Percentiles rank a stretch among this genome's conserved stretches.
These are phyloP conservation scores for Salvelinus alpinus DNA, from an alignment of 2,113 vertebrate species.

Conservation along the genomic window DNA sequence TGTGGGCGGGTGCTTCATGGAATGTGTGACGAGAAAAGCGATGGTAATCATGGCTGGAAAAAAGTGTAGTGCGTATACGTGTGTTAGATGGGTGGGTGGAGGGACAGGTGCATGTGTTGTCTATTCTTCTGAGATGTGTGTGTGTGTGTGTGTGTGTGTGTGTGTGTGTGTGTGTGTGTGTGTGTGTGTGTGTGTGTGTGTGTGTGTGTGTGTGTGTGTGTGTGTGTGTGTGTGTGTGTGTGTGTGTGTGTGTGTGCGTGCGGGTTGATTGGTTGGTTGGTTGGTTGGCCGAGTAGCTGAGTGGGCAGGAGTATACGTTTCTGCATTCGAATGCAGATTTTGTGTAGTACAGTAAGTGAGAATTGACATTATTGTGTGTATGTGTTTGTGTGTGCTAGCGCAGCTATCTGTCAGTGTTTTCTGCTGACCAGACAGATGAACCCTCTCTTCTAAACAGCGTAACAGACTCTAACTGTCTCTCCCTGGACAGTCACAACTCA, in stretches of 20 bases:
- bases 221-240: no score
- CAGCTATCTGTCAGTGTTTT: not conserved
- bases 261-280: fast-evolving
- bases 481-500: constrained; percentile 38
- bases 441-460: constrained; percentile 43
- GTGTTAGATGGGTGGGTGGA: constrained; percentile 31
- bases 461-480: constrained; percentile 46
- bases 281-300: constrained; percentile 64
- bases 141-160: constrained; percentile 58
- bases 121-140: constrained; percentile 41
- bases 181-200: no score
- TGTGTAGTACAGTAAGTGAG: constrained; percentile 21
- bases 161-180: constrained; percentile 26
- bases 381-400: constrained; percentile 16
- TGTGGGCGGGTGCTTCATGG: constrained; percentile 21
- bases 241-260: no score
- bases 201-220: no score
- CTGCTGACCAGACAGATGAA: constrained; percentile 55
- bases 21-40: constrained; percentile 14
- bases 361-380: constrained; percentile 18
- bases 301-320: constrained; percentile 56
- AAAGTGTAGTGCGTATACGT: constrained; percentile 5
- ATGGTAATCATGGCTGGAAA: not conserved
- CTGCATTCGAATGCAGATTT: constrained; percentile 43
- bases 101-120: not conserved